These are phyloP conservation scores for Terebella lapidaria DNA, from an alignment of 2,888 invertebrate genomes.

Conservation along the genomic window DNA sequence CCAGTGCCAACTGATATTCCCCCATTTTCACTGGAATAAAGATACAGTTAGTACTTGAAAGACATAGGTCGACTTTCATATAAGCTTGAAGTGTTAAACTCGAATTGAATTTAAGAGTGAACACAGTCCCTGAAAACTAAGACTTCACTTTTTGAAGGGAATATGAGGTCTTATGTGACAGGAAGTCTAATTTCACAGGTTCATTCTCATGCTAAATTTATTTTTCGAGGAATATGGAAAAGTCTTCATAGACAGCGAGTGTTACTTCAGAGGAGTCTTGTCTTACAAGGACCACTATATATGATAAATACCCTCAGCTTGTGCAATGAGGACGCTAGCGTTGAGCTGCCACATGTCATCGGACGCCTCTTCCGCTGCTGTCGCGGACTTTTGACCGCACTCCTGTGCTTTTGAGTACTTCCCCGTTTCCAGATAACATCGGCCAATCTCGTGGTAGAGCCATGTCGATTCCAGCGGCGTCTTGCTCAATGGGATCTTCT, in stretches of 20 bases:
- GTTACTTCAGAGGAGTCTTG: background rate
- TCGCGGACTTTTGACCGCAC: constrained; percentile 47
- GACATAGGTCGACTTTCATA: too few relatives aligned
- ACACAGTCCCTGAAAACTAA: too few relatives aligned
- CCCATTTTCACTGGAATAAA: constrained; percentile 38
- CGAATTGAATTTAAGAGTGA: too few relatives aligned
- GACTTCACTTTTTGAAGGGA: too few relatives aligned
- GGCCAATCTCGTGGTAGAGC: constrained; percentile 55
- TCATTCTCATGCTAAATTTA: too few relatives aligned
- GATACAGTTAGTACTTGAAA: too few relatives aligned
- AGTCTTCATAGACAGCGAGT: background rate
- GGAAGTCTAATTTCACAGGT: too few relatives aligned
- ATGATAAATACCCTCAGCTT: constrained; percentile 37
- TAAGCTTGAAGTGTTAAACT: too few relatives aligned
- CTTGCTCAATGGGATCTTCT: constrained; percentile 50
- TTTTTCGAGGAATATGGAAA: too few relatives aligned
- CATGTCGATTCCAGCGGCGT: constrained; percentile 53
- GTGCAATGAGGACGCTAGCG: constrained; percentile 47
- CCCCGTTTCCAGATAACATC: constrained; percentile 52
- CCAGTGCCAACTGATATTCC: constrained; percentile 39
- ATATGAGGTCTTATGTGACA: too few relatives aligned
- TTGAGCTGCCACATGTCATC: constrained; percentile 50
- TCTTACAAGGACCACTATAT: background rate
- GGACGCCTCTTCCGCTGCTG: constrained; percentile 40
- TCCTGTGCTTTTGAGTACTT: constrained; percentile 33